A percentile compares a stretch with the other conserved stretches of the same genome.
These are phyloP conservation scores for Bibio marci DNA, from an alignment of 2,888 invertebrate genomes.

Conservation along the genomic window DNA sequence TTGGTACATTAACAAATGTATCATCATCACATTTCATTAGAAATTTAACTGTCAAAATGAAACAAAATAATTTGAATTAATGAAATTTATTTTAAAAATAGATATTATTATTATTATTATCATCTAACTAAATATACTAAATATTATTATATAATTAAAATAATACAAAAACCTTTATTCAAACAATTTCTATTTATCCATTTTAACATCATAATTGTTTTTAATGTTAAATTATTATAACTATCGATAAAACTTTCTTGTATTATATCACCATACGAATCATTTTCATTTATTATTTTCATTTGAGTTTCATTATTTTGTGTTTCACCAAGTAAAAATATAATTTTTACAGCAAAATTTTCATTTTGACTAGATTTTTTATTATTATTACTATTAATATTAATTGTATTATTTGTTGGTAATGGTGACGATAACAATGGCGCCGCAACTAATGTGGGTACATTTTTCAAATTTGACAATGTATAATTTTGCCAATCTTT, in stretches of 20 bases:
- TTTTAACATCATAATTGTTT: slow-evolving; percentile 70
- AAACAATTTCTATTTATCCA: slow-evolving; percentile 54
- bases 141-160: not conserved
- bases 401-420: too few relatives aligned
- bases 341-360: slow-evolving; percentile 16
- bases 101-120: not conserved
- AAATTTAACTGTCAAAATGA: slow-evolving; percentile 34
- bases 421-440: too few relatives aligned
- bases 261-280: slow-evolving; percentile 55
- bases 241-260: slow-evolving; percentile 71
- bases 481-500: slow-evolving; percentile 16
- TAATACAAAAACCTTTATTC: slow-evolving; percentile 22
- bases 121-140: not conserved
- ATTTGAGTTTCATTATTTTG: slow-evolving; percentile 37
- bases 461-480: slow-evolving; percentile 10
- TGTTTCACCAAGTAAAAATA: slow-evolving; percentile 22
- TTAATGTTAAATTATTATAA: slow-evolving; percentile 73
- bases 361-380: slow-evolving; percentile 9
- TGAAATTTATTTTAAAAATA: not conserved
- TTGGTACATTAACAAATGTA: slow-evolving; percentile 66
- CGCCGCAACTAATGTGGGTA: too few relatives aligned
- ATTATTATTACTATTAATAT: not conserved
- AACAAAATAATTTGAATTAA: not conserved
- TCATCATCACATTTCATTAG: slow-evolving; percentile 78
- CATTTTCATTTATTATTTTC: slow-evolving; percentile 46